Evolutionary conservation across 2,888 invertebrate species (phyloP).

Genomic region (Iphiclides podalirius): DNA sequence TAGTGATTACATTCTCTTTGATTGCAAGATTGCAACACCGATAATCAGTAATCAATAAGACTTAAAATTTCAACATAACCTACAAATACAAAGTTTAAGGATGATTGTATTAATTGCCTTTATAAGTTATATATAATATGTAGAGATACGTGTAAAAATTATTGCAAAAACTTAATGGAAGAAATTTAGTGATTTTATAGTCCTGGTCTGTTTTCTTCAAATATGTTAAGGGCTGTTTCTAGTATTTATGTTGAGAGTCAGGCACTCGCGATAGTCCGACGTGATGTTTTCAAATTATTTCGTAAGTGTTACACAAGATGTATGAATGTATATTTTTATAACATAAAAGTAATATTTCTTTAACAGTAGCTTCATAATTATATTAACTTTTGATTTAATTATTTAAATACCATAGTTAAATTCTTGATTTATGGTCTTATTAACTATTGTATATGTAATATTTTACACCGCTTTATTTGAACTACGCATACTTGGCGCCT

Average conservation of each 20-base stretch:
- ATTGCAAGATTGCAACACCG: not conserved
- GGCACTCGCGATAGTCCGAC: constrained; percentile 21
- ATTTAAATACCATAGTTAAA: no score
- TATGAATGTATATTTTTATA: constrained; percentile 20
- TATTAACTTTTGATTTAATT: no score
- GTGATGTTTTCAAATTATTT: constrained; percentile 30
- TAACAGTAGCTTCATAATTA: no score
- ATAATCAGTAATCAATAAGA: constrained; percentile 9
- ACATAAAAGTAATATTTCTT: no score
- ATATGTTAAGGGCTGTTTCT: constrained; percentile 31
- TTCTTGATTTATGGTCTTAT: no score
- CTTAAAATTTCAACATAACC: constrained; percentile 19
- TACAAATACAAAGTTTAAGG: constrained; percentile 10
- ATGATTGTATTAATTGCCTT: not conserved
- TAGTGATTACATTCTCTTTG: no score
- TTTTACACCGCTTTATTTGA: no score
- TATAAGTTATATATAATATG: constrained; percentile 1
- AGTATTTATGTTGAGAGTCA: constrained; percentile 31
- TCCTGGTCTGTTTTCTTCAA: constrained; percentile 6
- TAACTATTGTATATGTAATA: no score
- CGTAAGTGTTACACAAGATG: constrained; percentile 25
- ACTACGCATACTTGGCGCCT: no score
- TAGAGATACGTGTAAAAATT: constrained; percentile 10
- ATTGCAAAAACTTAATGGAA: not conserved
- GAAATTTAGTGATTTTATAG: constrained; percentile 1